phyloP scores from a whole-genome alignment of 23 tunicate genomes.

The Phallusia fumigata region DNA sequence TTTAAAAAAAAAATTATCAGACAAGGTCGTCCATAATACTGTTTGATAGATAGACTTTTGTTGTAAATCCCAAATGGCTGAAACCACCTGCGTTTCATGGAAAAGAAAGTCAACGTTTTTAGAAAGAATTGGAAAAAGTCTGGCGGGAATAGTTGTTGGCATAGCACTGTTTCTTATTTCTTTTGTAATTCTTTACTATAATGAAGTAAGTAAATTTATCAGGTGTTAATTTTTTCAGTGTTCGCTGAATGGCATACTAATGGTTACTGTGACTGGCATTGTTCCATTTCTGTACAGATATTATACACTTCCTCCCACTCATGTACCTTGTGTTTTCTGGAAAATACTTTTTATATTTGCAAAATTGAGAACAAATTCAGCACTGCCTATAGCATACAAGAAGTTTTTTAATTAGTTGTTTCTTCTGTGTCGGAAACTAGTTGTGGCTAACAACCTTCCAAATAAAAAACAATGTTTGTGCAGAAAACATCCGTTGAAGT shows the following conservation, averaged over 20 bases:
- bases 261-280: no score
- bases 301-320: no score
- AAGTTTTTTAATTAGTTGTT: no score
- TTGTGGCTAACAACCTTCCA: no score
- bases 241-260: no score
- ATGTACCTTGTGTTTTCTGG: neutral
- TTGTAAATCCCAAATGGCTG: neutral
- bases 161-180: slow-evolving; percentile 30
- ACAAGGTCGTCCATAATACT: no score
- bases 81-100: slow-evolving; percentile 10
- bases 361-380: neutral
- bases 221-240: no score
- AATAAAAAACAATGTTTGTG: neutral
- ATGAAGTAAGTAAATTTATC: slow-evolving; percentile 40
- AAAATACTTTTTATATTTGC: neutral
- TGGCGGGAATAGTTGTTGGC: slow-evolving; percentile 40
- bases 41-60: no score
- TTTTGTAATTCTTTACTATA: slow-evolving; percentile 32
- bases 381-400: no score
- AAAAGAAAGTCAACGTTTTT: slow-evolving; percentile 39
- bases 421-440: no score
- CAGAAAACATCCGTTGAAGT: slow-evolving; percentile 35
- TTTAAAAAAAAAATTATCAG: no score
- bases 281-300: no score
- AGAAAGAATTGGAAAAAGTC: slow-evolving; percentile 52